Percentiles rank a stretch among this genome's conserved stretches.
phyloP scores from a whole-genome alignment of 1,140 invertebrate species.

The Papilio dardanus region DNA sequence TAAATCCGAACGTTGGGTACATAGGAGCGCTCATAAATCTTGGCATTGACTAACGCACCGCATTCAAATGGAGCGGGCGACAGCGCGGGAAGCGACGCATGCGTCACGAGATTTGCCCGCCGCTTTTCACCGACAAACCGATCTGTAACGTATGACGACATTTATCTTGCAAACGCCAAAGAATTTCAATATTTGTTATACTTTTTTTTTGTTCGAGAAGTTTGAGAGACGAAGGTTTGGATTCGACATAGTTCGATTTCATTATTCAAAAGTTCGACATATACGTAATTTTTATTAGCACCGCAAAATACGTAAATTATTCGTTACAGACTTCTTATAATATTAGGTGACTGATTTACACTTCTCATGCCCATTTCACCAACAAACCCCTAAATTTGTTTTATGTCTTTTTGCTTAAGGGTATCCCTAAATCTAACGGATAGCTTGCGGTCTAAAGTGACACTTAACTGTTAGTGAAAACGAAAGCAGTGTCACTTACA shows the following conservation, averaged over 20 bases:
- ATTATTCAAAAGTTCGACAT: too few relatives aligned
- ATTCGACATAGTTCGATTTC: background rate
- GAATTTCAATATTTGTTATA: conserved; percentile 20
- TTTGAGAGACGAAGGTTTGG: background rate
- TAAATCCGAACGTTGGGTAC: conserved; percentile 5
- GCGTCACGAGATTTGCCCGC: conserved; percentile 20
- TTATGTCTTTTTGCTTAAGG: too few relatives aligned
- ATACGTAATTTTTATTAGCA: too few relatives aligned
- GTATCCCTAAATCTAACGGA: too few relatives aligned
- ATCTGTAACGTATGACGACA: conserved; percentile 6
- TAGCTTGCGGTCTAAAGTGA: too few relatives aligned
- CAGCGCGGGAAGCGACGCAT: conserved; percentile 24
- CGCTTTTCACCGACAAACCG: conserved; percentile 19
- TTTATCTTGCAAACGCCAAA: conserved; percentile 10
- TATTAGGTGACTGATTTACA: too few relatives aligned
- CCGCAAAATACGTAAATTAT: too few relatives aligned
- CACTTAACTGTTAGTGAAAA: too few relatives aligned
- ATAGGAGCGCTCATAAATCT: conserved; percentile 10
- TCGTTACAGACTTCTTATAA: too few relatives aligned
- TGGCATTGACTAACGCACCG: conserved; percentile 32
- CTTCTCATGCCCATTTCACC: too few relatives aligned
- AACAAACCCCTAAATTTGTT: too few relatives aligned
- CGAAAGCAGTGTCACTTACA: too few relatives aligned
- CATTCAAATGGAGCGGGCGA: conserved; percentile 32
- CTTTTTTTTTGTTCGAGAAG: background rate